Evolutionary conservation across 2,888 invertebrate species (phyloP).

Genomic region (Diloba caeruleocephala): DNA sequence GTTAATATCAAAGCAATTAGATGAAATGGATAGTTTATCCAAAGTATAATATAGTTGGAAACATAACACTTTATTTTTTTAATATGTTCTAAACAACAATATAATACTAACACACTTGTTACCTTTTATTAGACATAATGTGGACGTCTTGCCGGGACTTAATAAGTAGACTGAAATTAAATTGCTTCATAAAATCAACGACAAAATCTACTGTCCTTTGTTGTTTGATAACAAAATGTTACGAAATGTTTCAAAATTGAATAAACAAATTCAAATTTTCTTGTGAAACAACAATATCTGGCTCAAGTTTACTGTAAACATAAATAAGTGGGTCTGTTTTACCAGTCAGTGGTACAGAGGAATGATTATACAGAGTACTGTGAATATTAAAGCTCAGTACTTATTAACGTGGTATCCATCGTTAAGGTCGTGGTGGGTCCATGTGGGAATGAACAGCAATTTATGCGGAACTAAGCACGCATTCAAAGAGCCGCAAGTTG

Average conservation of each 20-base stretch:
- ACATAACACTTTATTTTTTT: too few species aligned
- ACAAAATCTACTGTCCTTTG: conserved; percentile 50
- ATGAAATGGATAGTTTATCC: too few species aligned
- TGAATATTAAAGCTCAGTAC: conserved; percentile 66
- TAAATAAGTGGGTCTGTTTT: conserved; percentile 57
- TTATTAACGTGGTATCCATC: conserved; percentile 58
- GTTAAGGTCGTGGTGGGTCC: conserved; percentile 62
- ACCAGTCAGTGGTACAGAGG: conserved; percentile 42
- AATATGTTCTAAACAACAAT: background rate
- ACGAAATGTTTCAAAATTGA: conserved; percentile 52
- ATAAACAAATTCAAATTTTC: conserved; percentile 56
- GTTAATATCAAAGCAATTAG: too few species aligned
- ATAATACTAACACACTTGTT: conserved; percentile 33
- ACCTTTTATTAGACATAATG: conserved; percentile 46
- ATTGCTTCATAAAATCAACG: conserved; percentile 56
- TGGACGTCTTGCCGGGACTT: conserved; percentile 32
- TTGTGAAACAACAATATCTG: conserved; percentile 49
- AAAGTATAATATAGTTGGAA: too few species aligned
- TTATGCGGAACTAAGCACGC: conserved; percentile 52
- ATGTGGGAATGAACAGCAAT: conserved; percentile 70
- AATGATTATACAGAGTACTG: conserved; percentile 58
- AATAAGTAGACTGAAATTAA: conserved; percentile 53
- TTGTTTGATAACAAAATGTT: conserved; percentile 59
- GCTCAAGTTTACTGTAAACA: conserved; percentile 54
- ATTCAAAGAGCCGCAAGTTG: conserved; percentile 23